These are phyloP conservation scores for Drosophila aff. DNA, from an alignment of 1,140 invertebrate genomes.

Conservation along the genomic window DNA sequence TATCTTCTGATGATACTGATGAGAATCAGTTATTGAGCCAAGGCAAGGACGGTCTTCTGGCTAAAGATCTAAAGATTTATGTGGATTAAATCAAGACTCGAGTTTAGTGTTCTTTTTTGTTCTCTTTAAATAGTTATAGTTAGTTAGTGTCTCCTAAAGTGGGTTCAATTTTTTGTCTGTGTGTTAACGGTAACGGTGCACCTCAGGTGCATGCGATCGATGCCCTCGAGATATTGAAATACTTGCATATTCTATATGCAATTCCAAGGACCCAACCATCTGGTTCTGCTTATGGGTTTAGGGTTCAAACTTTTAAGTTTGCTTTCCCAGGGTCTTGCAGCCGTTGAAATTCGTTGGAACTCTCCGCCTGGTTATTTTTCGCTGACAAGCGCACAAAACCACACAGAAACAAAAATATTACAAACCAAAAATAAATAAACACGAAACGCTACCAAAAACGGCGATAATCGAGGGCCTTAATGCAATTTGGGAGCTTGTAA, in stretches of 20 bases:
- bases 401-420: conserved; percentile 13
- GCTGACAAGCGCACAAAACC: conserved; percentile 22
- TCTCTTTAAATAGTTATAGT: no score
- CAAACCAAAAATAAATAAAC: background rate
- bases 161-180: background rate
- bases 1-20: background rate
- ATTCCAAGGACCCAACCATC: conserved; percentile 10
- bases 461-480: conserved; percentile 21
- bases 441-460: conserved; percentile 1
- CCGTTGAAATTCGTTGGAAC: conserved; percentile 19
- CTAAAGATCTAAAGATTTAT: background rate
- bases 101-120: no score
- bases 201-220: background rate
- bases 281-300: background rate
- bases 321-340: conserved; percentile 3
- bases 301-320: background rate
- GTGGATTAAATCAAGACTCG: no score
- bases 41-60: no score
- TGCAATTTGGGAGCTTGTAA: conserved; percentile 57
- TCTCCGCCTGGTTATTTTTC: conserved; percentile 1
- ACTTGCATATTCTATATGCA: conserved; percentile 5
- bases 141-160: background rate
- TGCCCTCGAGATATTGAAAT: background rate
- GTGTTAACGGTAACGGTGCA: conserved; percentile 4
- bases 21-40: background rate